Percentiles rank a stretch among this genome's conserved stretches.
Evolutionary conservation across 1,140 invertebrate species (phyloP).

Genomic region (Nilaparvata lugens): DNA sequence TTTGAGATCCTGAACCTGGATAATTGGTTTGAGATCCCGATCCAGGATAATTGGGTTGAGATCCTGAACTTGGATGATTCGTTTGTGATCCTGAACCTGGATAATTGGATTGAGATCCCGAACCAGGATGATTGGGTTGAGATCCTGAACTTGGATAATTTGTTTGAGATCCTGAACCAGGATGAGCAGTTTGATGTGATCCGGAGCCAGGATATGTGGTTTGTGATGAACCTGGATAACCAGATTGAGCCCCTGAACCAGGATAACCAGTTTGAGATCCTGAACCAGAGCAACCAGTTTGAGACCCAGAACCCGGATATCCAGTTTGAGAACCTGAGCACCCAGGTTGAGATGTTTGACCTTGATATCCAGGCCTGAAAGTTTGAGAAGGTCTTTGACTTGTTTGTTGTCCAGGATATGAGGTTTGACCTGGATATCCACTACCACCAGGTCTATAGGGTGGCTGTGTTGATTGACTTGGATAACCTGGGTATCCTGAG

Average conservation of each 20-base stretch:
- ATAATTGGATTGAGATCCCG: too few species aligned
- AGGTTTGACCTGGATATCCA: conserved; percentile 17
- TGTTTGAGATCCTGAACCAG: too few species aligned
- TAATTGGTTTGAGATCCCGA: not conserved
- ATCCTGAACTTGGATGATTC: too few species aligned
- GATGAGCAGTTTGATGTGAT: too few species aligned
- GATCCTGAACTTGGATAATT: too few species aligned
- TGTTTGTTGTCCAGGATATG: conserved; percentile 21
- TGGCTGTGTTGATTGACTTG: conserved; percentile 14
- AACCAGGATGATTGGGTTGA: too few species aligned
- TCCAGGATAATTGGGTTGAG: too few species aligned
- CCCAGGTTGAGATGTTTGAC: conserved; percentile 20
- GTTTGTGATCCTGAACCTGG: too few species aligned
- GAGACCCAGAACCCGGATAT: conserved; percentile 3
- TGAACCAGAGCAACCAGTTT: too few species aligned
- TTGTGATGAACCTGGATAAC: not conserved
- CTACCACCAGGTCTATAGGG: conserved; percentile 13
- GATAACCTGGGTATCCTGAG: conserved; percentile 26
- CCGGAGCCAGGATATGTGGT: too few species aligned
- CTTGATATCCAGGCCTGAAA: conserved; percentile 16
- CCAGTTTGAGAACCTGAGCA: conserved; percentile 21
- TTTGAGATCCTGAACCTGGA: too few species aligned
- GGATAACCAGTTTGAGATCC: too few species aligned
- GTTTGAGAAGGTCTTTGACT: conserved; percentile 6
- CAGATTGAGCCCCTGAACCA: conserved; percentile 3